Conservation (phyloP, 2,113 vertebrate genomes). For the Pygoscelis antarcticus region DNA sequence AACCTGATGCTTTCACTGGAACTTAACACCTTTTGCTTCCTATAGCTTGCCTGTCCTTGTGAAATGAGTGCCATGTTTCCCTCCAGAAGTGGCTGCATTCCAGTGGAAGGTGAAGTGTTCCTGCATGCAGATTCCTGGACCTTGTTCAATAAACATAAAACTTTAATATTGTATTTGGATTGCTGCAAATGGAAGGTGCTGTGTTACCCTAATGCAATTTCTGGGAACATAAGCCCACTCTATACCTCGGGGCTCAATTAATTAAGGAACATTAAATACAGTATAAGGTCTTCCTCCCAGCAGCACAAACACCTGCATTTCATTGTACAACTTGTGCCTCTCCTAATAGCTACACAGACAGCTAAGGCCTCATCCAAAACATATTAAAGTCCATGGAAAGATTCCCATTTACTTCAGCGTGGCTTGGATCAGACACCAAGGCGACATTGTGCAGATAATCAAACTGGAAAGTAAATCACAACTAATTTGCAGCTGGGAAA, state of each 20-base stretch:
- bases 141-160: slow-evolving; percentile 50
- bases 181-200: slow-evolving; percentile 30
- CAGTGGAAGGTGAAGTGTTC: slow-evolving; percentile 18
- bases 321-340: slow-evolving; percentile 20
- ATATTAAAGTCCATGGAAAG: slow-evolving; percentile 37
- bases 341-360: not conserved
- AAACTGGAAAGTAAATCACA: slow-evolving; percentile 13
- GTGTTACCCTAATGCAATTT: slow-evolving; percentile 47
- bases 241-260: slow-evolving; percentile 41
- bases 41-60: accelerated
- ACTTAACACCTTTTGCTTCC: not conserved
- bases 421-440: slow-evolving; percentile 8
- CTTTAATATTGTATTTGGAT: slow-evolving; percentile 40
- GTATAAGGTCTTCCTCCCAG: slow-evolving; percentile 32
- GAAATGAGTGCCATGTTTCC: accelerated
- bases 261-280: slow-evolving; percentile 60
- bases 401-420: not conserved
- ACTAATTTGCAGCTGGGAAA: not conserved
- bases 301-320: slow-evolving; percentile 44
- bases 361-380: slow-evolving; percentile 37
- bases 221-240: slow-evolving; percentile 42
- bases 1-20: not conserved
- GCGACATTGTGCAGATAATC: not conserved
- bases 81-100: not conserved
- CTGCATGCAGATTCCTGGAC: not conserved